A percentile compares a stretch with the other conserved stretches of the same genome.
phyloP scores from a whole-genome alignment of 1,140 invertebrate genomes.

The Helicorthomorpha holstii region DNA sequence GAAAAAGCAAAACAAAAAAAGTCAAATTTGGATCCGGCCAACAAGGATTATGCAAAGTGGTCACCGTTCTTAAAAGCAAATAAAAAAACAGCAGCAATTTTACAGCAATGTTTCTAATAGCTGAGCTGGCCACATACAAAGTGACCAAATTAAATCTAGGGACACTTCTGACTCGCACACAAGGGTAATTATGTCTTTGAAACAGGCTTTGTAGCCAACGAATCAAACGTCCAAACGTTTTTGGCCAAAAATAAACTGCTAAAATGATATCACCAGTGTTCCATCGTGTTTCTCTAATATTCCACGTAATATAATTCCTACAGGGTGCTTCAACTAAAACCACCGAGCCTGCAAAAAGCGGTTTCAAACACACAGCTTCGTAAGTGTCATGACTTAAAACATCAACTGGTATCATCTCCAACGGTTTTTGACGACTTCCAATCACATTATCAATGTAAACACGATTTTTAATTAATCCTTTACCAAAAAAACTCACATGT shows the following conservation, averaged over 20 bases:
- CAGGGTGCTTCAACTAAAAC: conserved; percentile 18
- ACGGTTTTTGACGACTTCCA: conserved; percentile 15
- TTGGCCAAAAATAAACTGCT: conserved; percentile 22
- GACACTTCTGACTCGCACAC: conserved; percentile 15
- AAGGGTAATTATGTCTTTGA: conserved; percentile 15
- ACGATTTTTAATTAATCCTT: conserved; percentile 19
- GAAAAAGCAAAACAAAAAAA: conserved; percentile 20
- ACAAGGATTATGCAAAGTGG: conserved; percentile 15
- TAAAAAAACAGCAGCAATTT: conserved; percentile 19
- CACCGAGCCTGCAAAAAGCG: conserved; percentile 16
- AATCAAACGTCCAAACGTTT: conserved; percentile 17
- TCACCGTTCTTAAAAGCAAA: conserved; percentile 16
- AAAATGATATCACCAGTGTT: conserved; percentile 20
- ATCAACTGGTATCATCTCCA: conserved; percentile 21
- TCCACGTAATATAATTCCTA: conserved; percentile 21
- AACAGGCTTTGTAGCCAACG: conserved; percentile 17
- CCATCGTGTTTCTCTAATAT: conserved; percentile 21
- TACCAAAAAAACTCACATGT: conserved; percentile 21
- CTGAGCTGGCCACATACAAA: conserved; percentile 18
- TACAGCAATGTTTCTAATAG: conserved; percentile 21
- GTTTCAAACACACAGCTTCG: conserved; percentile 20
- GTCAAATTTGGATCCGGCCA: conserved; percentile 18
- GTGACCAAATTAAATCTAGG: conserved; percentile 18
- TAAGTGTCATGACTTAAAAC: conserved; percentile 24
- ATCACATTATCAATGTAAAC: conserved; percentile 22